Percentiles rank a stretch among this genome's conserved stretches.
Conservation (phyloP, 1,140 invertebrate species). For the Platyscapa corneri region DNA sequence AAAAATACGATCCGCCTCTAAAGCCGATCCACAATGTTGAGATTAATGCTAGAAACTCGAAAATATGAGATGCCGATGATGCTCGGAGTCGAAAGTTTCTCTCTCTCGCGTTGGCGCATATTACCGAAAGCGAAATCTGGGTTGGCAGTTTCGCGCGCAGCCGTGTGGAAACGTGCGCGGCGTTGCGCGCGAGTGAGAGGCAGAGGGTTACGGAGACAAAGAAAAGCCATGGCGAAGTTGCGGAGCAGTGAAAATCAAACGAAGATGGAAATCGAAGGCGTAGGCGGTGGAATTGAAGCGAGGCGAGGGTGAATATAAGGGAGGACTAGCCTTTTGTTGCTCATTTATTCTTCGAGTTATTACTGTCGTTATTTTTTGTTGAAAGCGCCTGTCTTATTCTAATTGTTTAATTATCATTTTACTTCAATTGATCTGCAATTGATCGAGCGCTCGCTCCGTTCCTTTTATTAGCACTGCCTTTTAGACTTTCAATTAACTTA, state of each 20-base stretch:
- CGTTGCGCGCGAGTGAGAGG: neutral
- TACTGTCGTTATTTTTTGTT: neutral
- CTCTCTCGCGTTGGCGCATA: neutral
- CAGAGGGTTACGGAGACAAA: slow-evolving; percentile 31
- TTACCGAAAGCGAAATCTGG: slow-evolving; percentile 30
- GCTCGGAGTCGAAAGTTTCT: neutral
- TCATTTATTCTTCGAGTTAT: neutral
- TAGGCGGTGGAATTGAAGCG: neutral
- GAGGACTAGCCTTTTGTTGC: neutral
- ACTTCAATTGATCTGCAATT: no score
- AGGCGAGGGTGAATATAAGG: slow-evolving; percentile 28
- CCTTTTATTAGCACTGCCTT: no score
- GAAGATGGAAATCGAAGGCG: neutral
- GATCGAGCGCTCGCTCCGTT: no score
- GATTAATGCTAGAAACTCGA: neutral
- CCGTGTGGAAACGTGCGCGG: slow-evolving; percentile 27
- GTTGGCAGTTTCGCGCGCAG: slow-evolving; percentile 22
- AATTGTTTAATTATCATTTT: no score
- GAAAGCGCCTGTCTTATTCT: neutral
- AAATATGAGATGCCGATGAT: neutral
- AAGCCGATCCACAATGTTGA: neutral
- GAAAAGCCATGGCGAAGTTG: neutral
- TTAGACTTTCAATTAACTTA: no score
- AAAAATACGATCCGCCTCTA: neutral
- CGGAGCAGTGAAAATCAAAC: slow-evolving; percentile 24